Evolutionary conservation across 2,797 vertebrate genomes (phyloP).

Genomic region (Nyctibius grandis): DNA sequence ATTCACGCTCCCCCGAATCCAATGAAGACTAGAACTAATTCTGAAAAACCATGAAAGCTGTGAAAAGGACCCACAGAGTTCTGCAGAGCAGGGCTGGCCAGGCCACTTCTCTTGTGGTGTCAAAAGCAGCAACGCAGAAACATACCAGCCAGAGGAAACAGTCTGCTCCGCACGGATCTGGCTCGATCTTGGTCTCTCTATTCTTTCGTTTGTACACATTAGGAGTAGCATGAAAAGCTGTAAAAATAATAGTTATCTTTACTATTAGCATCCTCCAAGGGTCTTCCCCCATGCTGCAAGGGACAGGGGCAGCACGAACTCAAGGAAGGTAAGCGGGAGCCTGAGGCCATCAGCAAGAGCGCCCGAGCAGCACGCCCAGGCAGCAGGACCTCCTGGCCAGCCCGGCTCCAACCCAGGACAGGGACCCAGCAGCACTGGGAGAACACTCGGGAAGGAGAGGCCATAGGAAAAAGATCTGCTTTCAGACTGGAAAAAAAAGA

Average conservation of each 20-base stretch:
- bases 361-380: background rate
- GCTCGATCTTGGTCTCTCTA: slow-evolving; percentile 93
- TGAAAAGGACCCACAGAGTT: background rate
- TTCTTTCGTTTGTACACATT: slow-evolving; percentile 97
- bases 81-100: background rate
- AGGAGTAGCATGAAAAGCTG: slow-evolving; percentile 95
- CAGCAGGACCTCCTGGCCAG: background rate
- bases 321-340: background rate
- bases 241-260: slow-evolving; percentile 45
- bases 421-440: background rate
- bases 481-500: slow-evolving; percentile 34
- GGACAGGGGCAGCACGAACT: background rate
- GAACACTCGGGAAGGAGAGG: background rate
- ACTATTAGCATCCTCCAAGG: background rate
- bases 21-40: background rate
- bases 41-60: background rate
- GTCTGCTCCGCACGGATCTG: slow-evolving; percentile 89
- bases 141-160: slow-evolving; percentile 94
- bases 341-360: background rate
- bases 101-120: background rate
- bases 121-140: background rate
- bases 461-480: background rate
- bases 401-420: rapidly evolving
- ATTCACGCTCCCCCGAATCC: background rate
- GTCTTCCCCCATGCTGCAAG: background rate